These are phyloP conservation scores for Agriopis marginaria DNA, from an alignment of 2,888 invertebrate species.

Conservation along the genomic window DNA sequence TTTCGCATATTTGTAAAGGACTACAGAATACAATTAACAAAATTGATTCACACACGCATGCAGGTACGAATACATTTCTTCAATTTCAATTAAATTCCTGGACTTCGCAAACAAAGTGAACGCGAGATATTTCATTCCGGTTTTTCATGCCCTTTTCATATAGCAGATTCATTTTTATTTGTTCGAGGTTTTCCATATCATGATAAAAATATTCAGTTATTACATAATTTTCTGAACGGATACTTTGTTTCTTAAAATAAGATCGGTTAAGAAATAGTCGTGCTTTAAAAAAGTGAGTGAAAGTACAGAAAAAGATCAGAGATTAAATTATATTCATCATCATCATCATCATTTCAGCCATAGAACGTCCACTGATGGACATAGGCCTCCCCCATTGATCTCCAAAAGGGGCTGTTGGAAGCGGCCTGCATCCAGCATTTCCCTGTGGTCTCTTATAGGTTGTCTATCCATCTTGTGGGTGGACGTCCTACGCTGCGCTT, in stretches of 20 bases:
- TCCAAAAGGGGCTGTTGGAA: too few relatives aligned
- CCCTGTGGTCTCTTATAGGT: too few relatives aligned
- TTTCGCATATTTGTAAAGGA: constrained; percentile 41
- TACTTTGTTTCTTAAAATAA: neutral
- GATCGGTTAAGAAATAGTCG: neutral
- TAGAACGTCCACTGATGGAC: too few relatives aligned
- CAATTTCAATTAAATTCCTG: constrained; percentile 30
- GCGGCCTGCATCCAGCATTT: too few relatives aligned
- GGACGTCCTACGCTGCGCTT: too few relatives aligned
- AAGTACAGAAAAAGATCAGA: too few relatives aligned
- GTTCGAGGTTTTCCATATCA: neutral
- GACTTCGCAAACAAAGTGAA: constrained; percentile 16
- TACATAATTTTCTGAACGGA: too few relatives aligned
- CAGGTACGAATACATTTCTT: constrained; percentile 1
- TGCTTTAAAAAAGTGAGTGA: too few relatives aligned
- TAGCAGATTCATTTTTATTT: constrained; percentile 12
- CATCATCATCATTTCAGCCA: too few relatives aligned
- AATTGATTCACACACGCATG: constrained; percentile 33
- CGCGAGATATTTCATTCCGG: constrained; percentile 3
- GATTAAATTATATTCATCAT: too few relatives aligned
- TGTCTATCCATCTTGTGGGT: too few relatives aligned
- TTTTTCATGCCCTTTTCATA: constrained; percentile 7
- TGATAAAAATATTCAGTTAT: neutral
- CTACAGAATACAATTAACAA: constrained; percentile 39
- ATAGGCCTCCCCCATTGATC: too few relatives aligned